Conservation (phyloP, 2,797 vertebrate species). For the Notamacropus eugenii region DNA sequence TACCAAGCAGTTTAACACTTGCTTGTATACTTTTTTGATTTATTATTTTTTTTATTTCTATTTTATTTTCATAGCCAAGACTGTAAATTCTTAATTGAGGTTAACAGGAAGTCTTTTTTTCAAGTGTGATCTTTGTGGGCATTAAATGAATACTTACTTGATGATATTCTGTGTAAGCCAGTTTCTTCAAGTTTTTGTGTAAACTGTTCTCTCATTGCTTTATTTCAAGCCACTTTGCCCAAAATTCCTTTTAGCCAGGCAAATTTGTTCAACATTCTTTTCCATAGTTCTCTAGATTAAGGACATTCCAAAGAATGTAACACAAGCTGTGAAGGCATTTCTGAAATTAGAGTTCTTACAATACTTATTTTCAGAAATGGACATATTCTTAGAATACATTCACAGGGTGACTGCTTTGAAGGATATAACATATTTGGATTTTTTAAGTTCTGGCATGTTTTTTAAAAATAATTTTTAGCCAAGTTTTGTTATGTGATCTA, state of each 20-base stretch:
- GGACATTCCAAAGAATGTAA: slow-evolving; percentile 9
- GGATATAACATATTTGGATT: slow-evolving; percentile 26
- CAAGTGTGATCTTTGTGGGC: background rate
- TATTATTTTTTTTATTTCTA: background rate
- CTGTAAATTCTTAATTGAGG: background rate
- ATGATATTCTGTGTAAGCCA: background rate
- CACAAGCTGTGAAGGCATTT: slow-evolving; percentile 37
- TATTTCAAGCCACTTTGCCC: too few species aligned
- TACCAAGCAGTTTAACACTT: background rate
- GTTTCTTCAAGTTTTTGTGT: background rate
- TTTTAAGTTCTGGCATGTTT: slow-evolving; percentile 8
- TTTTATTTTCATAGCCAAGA: background rate
- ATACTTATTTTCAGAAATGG: background rate
- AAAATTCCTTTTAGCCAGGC: background rate
- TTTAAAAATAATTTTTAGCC: slow-evolving; percentile 5
- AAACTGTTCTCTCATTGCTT: background rate
- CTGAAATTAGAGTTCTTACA: slow-evolving; percentile 18
- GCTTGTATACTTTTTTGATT: background rate
- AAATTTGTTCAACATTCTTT: background rate
- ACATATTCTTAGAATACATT: slow-evolving; percentile 4
- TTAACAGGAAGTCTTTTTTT: background rate
- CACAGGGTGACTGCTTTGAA: slow-evolving; percentile 7
- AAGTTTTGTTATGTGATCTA: background rate
- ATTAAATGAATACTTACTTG: background rate
- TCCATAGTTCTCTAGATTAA: background rate